Conservation (phyloP, 2,797 vertebrate species). For the Lithobates sylvaticus region DNA sequence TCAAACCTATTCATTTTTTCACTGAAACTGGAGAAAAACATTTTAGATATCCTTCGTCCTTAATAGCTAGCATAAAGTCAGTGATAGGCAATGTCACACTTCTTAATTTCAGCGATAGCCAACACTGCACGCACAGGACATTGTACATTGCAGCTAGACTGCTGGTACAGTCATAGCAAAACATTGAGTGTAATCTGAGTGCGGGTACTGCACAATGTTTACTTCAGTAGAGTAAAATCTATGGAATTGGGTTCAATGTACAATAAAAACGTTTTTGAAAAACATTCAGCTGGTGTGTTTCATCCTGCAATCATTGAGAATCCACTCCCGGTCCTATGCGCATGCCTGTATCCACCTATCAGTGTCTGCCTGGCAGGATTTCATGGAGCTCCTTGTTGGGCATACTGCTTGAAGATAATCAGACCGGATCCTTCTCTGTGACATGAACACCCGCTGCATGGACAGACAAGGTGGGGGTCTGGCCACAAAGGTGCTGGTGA, state of each 20-base stretch:
- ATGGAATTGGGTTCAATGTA: no score
- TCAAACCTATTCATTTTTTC: neutral
- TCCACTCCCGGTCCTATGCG: neutral
- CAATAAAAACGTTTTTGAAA: neutral
- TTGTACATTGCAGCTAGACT: neutral
- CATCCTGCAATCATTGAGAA: neutral
- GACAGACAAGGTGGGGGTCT: constrained; percentile 76
- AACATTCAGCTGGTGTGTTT: neutral
- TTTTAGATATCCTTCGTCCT: neutral
- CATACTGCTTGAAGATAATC: constrained; percentile 56
- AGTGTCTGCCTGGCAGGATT: neutral
- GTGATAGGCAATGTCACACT: neutral
- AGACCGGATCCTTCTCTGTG: constrained; percentile 85
- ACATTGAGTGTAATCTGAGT: neutral
- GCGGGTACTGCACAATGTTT: neutral
- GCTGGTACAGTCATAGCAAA: neutral
- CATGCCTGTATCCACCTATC: neutral
- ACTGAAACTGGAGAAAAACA: neutral
- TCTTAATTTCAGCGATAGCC: neutral
- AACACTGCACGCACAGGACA: neutral
- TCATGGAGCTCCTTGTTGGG: no score
- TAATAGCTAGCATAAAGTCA: neutral
- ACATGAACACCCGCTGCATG: constrained; percentile 85
- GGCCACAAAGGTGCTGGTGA: constrained; percentile 92
- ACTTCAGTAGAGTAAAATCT: no score